Base-by-base conservation (phyloP, 2,113 vertebrate species). In the Orientallactaga bullata region DNA sequence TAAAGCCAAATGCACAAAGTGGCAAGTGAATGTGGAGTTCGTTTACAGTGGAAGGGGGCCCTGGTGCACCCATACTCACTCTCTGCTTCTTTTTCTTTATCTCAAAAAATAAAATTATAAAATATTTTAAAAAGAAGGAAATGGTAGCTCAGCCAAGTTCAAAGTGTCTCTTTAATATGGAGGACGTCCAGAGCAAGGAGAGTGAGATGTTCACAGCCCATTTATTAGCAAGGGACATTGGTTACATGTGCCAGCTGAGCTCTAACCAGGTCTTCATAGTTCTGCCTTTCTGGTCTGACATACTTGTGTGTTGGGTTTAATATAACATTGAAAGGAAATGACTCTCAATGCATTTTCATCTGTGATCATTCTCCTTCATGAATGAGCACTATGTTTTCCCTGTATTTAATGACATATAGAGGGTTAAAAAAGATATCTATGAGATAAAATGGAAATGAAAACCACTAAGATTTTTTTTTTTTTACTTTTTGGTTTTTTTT, bases 371-470 rank as follows among this genome's bases (percentile, higher is more conserved):
- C 16, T 85, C 77, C 47, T 47, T 42, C 58, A 79, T 58, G 73
- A 74, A 37, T 32, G 76, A 61, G 37, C 47, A 65, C 47, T 21
- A 17, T 63, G 86, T 84, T 58, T 63, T 55, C 83, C 60, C n/a
- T 37, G 0, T 80, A 51, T 89, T 89, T 83, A 93, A 76, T 68
- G 42, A 89, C 55, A 51, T 37, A 24, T 12, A 69, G 37, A 20
- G 55, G 42, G 42, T 47, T 73, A 58, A n/a, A 89, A 85, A 77
- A 61, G 35, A 30, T 30, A 63, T 16, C 20, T 8, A 23, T 26
- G 16, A 21, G 23, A 91, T 23, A 80, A 89, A 84, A 86, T 69
- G 60, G 60, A 80, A 92, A 88, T 74, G 21, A 89, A 71, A 47
- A 26, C 32, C 85, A 20, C 0, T n/a, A 72, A 71, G 20, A 55